Evolutionary conservation across 2,113 vertebrate genomes (phyloP).

Genomic region (Canis aureus): DNA sequence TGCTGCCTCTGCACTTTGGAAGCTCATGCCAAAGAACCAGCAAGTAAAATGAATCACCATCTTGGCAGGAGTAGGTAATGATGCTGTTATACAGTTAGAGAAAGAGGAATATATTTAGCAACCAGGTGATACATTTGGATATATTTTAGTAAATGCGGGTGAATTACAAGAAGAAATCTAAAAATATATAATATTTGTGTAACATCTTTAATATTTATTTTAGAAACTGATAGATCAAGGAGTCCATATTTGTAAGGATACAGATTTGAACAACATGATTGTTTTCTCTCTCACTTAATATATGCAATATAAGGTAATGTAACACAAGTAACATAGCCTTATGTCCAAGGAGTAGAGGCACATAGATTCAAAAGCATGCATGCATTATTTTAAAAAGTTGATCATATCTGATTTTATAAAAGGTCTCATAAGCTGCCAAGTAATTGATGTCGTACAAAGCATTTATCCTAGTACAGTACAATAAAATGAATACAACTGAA

Average conservation of each 20-base stretch:
- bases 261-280: neutral
- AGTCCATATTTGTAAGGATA: neutral
- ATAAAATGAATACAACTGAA: neutral
- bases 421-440: neutral
- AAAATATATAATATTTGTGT: neutral
- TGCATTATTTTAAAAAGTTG: neutral
- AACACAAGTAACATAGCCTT: neutral
- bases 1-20: neutral
- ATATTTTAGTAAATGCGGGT: neutral
- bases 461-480: neutral
- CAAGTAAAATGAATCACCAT: neutral
- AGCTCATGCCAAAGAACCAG: neutral
- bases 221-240: neutral
- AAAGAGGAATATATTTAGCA: neutral
- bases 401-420: neutral
- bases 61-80: neutral
- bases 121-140: neutral
- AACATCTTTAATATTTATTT: constrained; percentile 2
- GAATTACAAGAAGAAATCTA: neutral
- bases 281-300: neutral
- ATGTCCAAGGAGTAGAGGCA: neutral
- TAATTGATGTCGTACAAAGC: neutral
- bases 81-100: neutral
- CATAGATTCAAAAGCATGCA: neutral
- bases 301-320: neutral